Evolutionary conservation across 1,140 invertebrate species (phyloP), one percentile per base, ranked within the genome.

Genomic region (Bombus confusus): DNA sequence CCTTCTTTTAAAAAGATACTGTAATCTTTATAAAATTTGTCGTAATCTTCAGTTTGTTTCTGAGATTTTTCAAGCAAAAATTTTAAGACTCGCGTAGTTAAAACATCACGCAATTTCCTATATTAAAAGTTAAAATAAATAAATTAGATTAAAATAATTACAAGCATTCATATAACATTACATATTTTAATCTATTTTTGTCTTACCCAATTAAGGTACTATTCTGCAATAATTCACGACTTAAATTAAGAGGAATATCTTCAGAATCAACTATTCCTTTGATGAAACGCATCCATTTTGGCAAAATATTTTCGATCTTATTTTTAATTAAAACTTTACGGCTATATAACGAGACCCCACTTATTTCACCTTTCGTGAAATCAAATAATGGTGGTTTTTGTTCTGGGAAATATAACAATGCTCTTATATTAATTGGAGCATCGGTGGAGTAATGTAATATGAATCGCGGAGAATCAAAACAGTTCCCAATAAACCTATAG

Each of bases 191-290:
- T 80, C 81, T 75, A 90, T 15, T 86, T 82, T 76, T 10, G 31
- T 10, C 91, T 96, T 96, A 98, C 97, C 96, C 96, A 83, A 99
- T 99, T 3, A 99, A 96, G 41, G 97, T 96, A 94, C 98, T 98
- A 92, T 99, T 99, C 95, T 99, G 99, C 28, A 99, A 95, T 66
- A 99, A 95, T 95, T 99, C 99, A 93, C 99, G 96, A 92, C 98
- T 99, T 68, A 99, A 96, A 96, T 99, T 99, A 34, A 99, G 95
- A 18, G 99, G 99, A 96, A 99, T 99, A 93, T 99, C 99, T 96
- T 99, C 99, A 12, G 98, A 99, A 95, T 99, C 99, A 15, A 99
- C 98, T 41, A 99, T 98, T 93, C 99, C 98, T 97, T 98, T 99
- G 2, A 99, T 95, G 95, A 99, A 99, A 91, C 98, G 95, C 72